Evolutionary conservation across 1,140 invertebrate species (phyloP).

Genomic region (Phymorhynchus buccinoides): DNA sequence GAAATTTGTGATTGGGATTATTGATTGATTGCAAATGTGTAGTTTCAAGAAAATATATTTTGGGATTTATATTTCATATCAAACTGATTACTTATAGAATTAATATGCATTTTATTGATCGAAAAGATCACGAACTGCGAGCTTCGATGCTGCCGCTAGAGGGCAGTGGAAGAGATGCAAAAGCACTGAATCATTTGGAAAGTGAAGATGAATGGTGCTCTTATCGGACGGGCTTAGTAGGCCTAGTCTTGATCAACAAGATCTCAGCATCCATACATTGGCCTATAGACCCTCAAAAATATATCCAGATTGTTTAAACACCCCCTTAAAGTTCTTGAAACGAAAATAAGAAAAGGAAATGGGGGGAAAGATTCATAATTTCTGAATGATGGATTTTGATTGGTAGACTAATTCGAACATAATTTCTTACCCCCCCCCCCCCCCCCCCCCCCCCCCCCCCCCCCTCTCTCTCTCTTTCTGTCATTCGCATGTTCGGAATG

Average conservation of each 20-base stretch:
- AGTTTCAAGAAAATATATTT: not conserved
- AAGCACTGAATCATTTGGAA: constrained; percentile 8
- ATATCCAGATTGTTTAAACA: too few species aligned
- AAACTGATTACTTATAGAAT: not conserved
- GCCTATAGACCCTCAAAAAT: too few species aligned
- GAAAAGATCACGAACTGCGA: constrained; percentile 26
- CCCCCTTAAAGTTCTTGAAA: too few species aligned
- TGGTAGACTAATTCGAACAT: too few species aligned
- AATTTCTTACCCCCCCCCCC: too few species aligned
- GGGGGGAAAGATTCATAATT: too few species aligned
- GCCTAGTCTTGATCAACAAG: not conserved
- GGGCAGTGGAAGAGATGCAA: constrained; percentile 7
- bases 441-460: too few species aligned
- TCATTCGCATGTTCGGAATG: too few species aligned
- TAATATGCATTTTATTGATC: constrained; percentile 20
- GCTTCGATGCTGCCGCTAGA: constrained; percentile 10
- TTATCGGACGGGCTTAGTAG: not conserved
- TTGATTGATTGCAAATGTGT: too few species aligned
- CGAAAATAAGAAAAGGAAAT: too few species aligned
- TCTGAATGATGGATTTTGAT: too few species aligned
- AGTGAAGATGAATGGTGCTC: not conserved
- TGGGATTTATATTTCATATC: not conserved
- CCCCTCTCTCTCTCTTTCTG: too few species aligned
- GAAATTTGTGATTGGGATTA: not conserved
- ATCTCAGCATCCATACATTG: not conserved